Conservation (phyloP, 2,888 invertebrate genomes). For the Polymixis lichenea region DNA sequence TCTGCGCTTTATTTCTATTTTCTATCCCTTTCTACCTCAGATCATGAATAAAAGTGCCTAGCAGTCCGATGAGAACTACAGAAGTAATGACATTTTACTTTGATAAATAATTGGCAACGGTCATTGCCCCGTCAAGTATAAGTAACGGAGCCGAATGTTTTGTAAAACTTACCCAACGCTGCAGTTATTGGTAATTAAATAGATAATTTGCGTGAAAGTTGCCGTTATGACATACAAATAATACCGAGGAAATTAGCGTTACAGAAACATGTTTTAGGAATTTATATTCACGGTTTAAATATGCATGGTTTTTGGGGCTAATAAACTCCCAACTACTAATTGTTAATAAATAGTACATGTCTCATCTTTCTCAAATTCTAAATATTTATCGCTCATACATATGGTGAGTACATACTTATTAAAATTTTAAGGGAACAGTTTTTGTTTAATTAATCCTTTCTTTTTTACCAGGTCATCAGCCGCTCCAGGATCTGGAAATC, state of each 20-base stretch:
- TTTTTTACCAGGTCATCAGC: slow-evolving; percentile 93
- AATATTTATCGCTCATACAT: neutral
- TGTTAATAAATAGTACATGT: neutral
- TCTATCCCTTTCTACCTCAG: no score
- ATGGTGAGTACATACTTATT: neutral
- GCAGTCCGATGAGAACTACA: neutral
- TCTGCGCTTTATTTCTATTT: neutral
- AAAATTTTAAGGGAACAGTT: neutral
- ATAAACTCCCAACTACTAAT: neutral
- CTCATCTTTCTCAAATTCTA: neutral
- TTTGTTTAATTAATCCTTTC: neutral
- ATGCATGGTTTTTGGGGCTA: neutral
- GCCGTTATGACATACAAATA: slow-evolving; percentile 50
- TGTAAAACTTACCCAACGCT: slow-evolving; percentile 56
- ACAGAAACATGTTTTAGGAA: slow-evolving; percentile 38
- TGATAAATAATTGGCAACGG: slow-evolving; percentile 31
- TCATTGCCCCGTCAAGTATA: slow-evolving; percentile 29
- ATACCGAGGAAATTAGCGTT: slow-evolving; percentile 27
- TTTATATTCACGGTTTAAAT: slow-evolving; percentile 19
- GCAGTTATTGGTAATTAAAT: slow-evolving; percentile 61
- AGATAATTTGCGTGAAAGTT: slow-evolving; percentile 59
- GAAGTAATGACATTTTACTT: slow-evolving; percentile 36
- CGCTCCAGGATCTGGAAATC: slow-evolving; percentile 96
- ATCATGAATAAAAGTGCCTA: neutral
- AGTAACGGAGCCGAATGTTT: slow-evolving; percentile 41